A percentile compares a stretch with the other conserved stretches of the same genome.
Evolutionary conservation across 2,113 vertebrate species (phyloP).

Genomic region (Daubentonia madagascariensis): DNA sequence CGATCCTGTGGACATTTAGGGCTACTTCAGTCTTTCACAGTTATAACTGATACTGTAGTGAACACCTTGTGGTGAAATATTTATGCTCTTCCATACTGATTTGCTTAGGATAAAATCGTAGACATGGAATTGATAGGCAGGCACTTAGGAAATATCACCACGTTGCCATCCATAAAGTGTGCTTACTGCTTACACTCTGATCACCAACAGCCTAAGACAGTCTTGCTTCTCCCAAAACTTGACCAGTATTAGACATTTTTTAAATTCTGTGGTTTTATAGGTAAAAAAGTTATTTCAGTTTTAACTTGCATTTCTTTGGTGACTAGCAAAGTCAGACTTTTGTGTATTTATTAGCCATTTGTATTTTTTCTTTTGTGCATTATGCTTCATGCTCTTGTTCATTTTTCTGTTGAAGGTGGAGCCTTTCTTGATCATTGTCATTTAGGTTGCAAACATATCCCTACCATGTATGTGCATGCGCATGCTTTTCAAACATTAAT

Average conservation of each 20-base stretch:
- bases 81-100: neutral
- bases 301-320: neutral
- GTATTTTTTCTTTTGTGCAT: neutral
- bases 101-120: neutral
- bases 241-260: neutral
- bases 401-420: neutral
- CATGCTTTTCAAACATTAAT: neutral
- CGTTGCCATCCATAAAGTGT: neutral
- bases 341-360: neutral
- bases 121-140: neutral
- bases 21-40: neutral
- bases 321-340: neutral
- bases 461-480: no score
- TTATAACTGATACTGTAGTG: neutral
- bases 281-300: neutral
- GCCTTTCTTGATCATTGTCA: neutral
- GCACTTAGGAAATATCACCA: neutral
- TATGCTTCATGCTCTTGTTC: neutral
- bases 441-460: neutral
- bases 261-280: neutral
- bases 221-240: neutral
- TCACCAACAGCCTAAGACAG: neutral
- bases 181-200: neutral
- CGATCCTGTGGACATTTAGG: neutral
- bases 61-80: neutral